Evolutionary conservation across 2,888 invertebrate genomes (phyloP), one percentile per base, ranked within the genome.

Genomic region (Sinohyriopsis cumingii): DNA sequence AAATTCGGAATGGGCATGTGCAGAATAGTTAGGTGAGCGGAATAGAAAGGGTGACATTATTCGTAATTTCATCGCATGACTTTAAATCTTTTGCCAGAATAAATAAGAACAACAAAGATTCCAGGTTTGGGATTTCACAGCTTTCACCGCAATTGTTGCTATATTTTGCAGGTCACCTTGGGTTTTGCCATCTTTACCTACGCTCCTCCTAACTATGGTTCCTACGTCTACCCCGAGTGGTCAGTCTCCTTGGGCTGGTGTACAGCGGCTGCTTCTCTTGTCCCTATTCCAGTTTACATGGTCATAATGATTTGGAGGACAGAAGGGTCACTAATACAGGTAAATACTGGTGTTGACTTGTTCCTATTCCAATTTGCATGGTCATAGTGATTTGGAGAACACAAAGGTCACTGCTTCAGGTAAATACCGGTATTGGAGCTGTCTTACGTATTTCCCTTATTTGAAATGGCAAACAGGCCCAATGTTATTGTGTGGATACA

Each of bases 141-240:
- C 45, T 45, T 45, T 45, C 45, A 45, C 45, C 12, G 12, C 12
- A 12, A 20, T 22, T 64, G 28, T 63, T 64, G 9, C 7, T 61
- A 9, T 61, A 9, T 25, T 19, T 61, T 60, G 12, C 62, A 76
- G 76, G 67, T 69, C 5, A 75, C 73, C 19, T 62, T 77, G 19
- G 75, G 65, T n/a, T 77, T 75, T 59, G 68, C 75, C 5, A 53
- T 72, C 12, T 65, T 64, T 57, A 65, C 73, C 0, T 77, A 75
- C 57, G 54, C 63, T 7, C 77, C 78, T 7, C 78, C 78, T 4
- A 67, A 65, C 0, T 74, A 71, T 62, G 65, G 59, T 19, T 68
- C 63, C 6, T 78, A 78, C 57, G 61, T 65, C n/a, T 78, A 78
- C 55, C 74, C 73, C 5, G 19, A 24, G 0, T 78, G 78, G 78